Conservation (phyloP, 2,797 vertebrate species). For the Aplochiton taeniatus region DNA sequence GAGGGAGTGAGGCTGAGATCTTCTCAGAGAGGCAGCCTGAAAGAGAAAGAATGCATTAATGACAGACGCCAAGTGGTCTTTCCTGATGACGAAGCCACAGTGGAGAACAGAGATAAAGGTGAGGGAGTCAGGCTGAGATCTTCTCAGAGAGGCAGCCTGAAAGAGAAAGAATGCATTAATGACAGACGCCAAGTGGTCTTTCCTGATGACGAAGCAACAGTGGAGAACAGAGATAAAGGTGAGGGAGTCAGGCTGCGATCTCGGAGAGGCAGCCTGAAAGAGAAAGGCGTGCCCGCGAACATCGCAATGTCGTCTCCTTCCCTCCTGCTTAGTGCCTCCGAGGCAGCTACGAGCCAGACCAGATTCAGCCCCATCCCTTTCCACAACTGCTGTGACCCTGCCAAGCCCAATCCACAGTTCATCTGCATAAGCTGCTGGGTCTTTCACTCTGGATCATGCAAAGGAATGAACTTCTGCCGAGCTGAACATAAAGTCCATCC, state of each 20-base stretch:
- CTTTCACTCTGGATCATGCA: slow-evolving; percentile 60
- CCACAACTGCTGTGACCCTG: slow-evolving; percentile 52
- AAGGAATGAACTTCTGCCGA: slow-evolving; percentile 21
- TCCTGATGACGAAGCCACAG: accelerated
- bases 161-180: accelerated
- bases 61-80: neutral
- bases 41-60: accelerated
- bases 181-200: neutral
- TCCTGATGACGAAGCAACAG: accelerated
- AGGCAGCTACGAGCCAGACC: neutral
- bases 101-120: neutral
- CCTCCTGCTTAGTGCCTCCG: neutral
- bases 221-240: neutral
- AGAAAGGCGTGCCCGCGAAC: neutral
- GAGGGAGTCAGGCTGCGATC: neutral
- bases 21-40: slow-evolving; percentile 8
- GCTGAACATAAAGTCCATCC: accelerated
- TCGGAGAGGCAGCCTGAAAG: slow-evolving; percentile 5
- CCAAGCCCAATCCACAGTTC: slow-evolving; percentile 35
- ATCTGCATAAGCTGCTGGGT: slow-evolving; percentile 58
- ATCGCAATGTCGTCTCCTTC: slow-evolving; percentile 15
- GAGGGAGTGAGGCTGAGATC: neutral
- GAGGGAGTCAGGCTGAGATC: neutral
- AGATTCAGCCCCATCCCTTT: slow-evolving; percentile 33
- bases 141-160: slow-evolving; percentile 6